A percentile compares a stretch with the other conserved stretches of the same genome.
Conservation (phyloP, 2,888 invertebrate genomes). For the Archips crataeganus region DNA sequence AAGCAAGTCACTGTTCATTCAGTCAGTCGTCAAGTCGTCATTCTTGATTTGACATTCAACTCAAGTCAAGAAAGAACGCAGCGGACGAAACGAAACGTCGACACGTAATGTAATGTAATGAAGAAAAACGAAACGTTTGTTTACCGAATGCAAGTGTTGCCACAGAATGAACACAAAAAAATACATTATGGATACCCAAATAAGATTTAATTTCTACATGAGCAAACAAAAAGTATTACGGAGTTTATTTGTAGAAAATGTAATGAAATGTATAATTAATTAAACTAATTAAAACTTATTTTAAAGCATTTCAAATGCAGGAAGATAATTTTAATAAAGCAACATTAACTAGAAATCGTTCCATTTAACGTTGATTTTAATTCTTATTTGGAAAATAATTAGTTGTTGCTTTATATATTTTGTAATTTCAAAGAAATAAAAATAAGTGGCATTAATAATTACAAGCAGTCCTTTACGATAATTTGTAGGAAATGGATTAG, state of each 20-base stretch:
- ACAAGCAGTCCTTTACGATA: neutral
- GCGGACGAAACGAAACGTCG: neutral
- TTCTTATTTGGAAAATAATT: too few species aligned
- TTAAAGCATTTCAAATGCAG: too few species aligned
- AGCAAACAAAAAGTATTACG: too few species aligned
- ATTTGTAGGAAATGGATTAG: neutral
- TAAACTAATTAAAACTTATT: too few species aligned
- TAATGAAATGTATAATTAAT: too few species aligned
- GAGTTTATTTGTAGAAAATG: too few species aligned
- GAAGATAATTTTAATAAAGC: neutral
- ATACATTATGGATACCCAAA: neutral
- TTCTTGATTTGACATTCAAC: slow-evolving; percentile 17
- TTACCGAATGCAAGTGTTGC: slow-evolving; percentile 1
- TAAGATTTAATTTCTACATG: neutral
- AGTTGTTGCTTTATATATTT: too few species aligned
- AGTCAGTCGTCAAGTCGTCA: too few species aligned
- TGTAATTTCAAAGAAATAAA: too few species aligned
- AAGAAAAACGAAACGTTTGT: slow-evolving; percentile 19
- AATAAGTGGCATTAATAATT: neutral
- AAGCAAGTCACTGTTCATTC: slow-evolving; percentile 37
- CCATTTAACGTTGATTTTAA: neutral
- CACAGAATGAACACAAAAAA: neutral
- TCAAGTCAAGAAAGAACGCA: neutral
- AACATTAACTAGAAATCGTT: neutral
- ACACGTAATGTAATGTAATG: neutral